Evolutionary conservation across 2,797 vertebrate species (phyloP).

Genomic region (Rhabdomys pumilio): DNA sequence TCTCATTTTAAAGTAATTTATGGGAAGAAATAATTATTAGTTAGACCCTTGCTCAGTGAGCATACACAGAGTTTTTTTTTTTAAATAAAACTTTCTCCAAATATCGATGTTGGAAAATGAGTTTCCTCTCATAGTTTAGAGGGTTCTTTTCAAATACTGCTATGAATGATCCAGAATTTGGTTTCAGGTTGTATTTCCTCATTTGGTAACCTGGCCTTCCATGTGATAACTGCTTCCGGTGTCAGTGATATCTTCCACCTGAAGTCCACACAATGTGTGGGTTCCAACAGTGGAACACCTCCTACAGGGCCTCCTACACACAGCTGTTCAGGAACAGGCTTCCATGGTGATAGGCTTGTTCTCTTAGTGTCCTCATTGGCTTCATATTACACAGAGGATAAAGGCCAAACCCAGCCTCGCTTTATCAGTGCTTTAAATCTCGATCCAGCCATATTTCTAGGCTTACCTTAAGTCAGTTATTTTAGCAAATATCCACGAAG

Average conservation of each 20-base stretch:
- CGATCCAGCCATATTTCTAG: background rate
- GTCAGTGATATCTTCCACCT: background rate
- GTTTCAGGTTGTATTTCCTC: background rate
- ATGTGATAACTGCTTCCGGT: background rate
- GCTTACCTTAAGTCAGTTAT: background rate
- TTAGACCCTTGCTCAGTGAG: background rate
- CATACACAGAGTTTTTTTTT: background rate
- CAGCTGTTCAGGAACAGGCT: background rate
- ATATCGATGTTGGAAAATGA: background rate
- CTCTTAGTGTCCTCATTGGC: background rate
- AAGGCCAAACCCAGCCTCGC: background rate
- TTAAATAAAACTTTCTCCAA: background rate
- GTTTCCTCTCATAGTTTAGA: background rate
- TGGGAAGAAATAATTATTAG: background rate
- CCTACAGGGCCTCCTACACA: background rate
- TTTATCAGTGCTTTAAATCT: background rate
- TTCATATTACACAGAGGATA: background rate
- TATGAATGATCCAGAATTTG: background rate
- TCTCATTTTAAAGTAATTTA: slow-evolving; percentile 45
- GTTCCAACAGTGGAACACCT: too few species aligned
- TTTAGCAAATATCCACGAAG: background rate
- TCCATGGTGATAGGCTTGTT: background rate
- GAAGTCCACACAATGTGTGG: background rate
- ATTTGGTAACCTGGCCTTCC: background rate
- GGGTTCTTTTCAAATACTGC: background rate